Evolutionary conservation across 1,140 invertebrate species (phyloP), one percentile per base, ranked within the genome.

Genomic region (Ephestia elutella): DNA sequence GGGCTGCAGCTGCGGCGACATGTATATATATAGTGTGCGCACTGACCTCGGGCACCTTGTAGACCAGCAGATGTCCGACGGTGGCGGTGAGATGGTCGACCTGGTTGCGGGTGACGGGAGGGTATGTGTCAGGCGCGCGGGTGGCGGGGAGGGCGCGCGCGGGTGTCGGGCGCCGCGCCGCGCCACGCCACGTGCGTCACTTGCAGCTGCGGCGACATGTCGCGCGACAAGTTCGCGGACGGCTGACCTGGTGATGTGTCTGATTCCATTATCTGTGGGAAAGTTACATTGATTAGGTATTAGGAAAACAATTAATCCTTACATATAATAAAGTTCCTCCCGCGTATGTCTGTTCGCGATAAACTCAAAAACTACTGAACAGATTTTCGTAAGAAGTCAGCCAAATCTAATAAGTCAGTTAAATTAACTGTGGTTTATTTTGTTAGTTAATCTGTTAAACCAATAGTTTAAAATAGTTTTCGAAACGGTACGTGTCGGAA

Each of bases 71-170:
- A 75, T 94, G 91, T 44, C 95, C 95, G 49, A 93, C 92, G 7
- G 92, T 93, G 19, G 94, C 95, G 71, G 95, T 94, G 20, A 97
- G 90, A 28, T 93, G 91, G 89, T 97, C 95, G 35, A 97, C 94
- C 76, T 94, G 95, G 87, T 97, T 97, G 44, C 95, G 89, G 13
- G 94, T 91, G 65, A 93, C 89, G 0, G 96, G 96, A 53, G 93
- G 90, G 68, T 91, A 92, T 69, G 96, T 96, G 58, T 90, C 85
- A 20, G 89, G 89, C 20, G 91, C 88, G 48, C 89, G 82, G 0
- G 92, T 90, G 55, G 89, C 90, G 56, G 89, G 78, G 89, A 75
- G 59, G 73, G 76, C 56, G 69, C 65, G 30, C 21, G 54, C 87
- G 92, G 91, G 71, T 94, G 95, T 13, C 91, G 89, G 0, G 92